These are phyloP conservation scores for Cephonodes hylas DNA, from an alignment of 2,888 invertebrate genomes.

Conservation along the genomic window DNA sequence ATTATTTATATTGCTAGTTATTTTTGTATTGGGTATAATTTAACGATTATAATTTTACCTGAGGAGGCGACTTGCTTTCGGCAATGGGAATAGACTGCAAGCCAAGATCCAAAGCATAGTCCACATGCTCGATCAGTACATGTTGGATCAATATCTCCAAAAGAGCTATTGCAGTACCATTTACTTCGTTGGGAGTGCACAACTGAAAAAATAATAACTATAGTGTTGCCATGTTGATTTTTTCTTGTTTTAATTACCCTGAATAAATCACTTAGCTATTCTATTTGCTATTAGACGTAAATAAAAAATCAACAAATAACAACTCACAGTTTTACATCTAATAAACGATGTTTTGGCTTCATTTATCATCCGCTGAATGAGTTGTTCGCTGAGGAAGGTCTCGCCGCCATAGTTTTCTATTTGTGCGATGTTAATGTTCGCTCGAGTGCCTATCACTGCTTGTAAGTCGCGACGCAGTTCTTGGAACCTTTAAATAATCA, in stretches of 20 bases:
- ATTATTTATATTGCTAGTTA: neutral
- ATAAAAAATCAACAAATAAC: no score
- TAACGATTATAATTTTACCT: constrained; percentile 54
- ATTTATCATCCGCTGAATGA: constrained; percentile 94
- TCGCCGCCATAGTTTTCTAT: constrained; percentile 98
- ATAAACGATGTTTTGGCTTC: constrained; percentile 95
- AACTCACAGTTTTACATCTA: constrained; percentile 89
- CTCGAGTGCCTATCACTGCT: constrained; percentile 93
- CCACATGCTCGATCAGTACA: constrained; percentile 94
- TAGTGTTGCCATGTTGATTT: no score
- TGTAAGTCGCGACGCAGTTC: constrained; percentile 96
- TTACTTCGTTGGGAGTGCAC: constrained; percentile 88
- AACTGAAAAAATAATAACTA: constrained; percentile 63
- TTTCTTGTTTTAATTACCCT: no score
- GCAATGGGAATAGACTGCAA: constrained; percentile 93
- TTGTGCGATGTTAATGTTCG: constrained; percentile 95
- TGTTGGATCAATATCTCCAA: constrained; percentile 92
- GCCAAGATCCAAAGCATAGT: constrained; percentile 97
- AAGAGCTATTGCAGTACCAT: constrained; percentile 89
- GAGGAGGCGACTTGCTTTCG: constrained; percentile 92
- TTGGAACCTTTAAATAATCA: constrained; percentile 84
- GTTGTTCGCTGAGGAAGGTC: constrained; percentile 96
- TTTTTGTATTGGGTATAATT: neutral
- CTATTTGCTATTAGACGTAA: no score
- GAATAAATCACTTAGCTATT: no score